phyloP scores from a whole-genome alignment of 2,888 invertebrate species.

The Embidobia sp. region DNA sequence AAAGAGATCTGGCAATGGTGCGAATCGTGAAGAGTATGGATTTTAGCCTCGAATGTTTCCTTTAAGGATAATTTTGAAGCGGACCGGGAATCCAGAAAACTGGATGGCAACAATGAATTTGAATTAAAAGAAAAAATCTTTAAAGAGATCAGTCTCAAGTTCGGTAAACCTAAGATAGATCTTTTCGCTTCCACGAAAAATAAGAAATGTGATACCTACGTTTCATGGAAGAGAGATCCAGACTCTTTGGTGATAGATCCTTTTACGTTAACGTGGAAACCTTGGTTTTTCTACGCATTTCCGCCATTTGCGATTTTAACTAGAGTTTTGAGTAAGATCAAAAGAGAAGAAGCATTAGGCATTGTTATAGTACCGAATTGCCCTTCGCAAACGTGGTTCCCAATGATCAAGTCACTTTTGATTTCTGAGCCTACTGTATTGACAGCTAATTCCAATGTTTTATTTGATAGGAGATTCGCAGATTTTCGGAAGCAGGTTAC shows the following conservation, averaged over 20 bases:
- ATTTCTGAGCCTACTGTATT: conserved; percentile 43
- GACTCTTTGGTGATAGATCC: conserved; percentile 49
- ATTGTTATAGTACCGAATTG: conserved; percentile 46
- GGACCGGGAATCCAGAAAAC: conserved; percentile 41
- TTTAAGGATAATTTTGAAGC: conserved; percentile 40
- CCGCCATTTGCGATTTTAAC: conserved; percentile 49
- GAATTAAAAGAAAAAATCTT: conserved; percentile 18
- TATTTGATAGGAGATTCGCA: conserved; percentile 32
- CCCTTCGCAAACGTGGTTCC: conserved; percentile 54
- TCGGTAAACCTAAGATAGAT: conserved; percentile 51
- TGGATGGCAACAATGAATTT: conserved; percentile 48
- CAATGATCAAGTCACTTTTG: conserved; percentile 28
- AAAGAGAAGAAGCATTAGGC: conserved; percentile 21
- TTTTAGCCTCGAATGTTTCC: conserved; percentile 49
- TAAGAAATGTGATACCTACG: conserved; percentile 43
- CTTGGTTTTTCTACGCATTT: conserved; percentile 56
- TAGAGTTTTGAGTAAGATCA: conserved; percentile 36
- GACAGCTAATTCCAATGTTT: conserved; percentile 20
- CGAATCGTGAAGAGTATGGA: conserved; percentile 41
- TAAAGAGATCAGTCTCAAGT: conserved; percentile 2
- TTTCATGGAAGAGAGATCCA: conserved; percentile 59
- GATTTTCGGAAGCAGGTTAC: conserved; percentile 26
- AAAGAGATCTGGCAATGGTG: conserved; percentile 55
- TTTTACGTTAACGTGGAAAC: conserved; percentile 42
- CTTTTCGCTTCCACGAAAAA: conserved; percentile 51